A percentile compares a stretch with the other conserved stretches of the same genome.
Conservation (phyloP, 2,888 invertebrate genomes). For the Scaptomyza caliginosa region DNA sequence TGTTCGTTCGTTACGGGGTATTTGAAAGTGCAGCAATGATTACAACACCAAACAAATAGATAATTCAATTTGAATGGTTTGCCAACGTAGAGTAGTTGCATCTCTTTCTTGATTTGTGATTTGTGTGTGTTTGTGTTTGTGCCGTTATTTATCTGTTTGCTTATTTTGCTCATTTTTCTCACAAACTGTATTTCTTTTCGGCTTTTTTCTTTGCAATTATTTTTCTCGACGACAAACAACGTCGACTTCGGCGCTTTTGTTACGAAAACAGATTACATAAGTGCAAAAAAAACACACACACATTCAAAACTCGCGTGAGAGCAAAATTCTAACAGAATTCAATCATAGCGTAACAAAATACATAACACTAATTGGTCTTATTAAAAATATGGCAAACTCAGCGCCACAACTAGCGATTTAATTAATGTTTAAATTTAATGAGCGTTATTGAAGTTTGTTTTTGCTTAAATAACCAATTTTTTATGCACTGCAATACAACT, state of each 20-base stretch:
- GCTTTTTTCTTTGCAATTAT: slow-evolving; percentile 34
- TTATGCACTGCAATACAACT: slow-evolving; percentile 14
- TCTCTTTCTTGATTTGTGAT: slow-evolving; percentile 30
- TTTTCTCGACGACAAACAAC: slow-evolving; percentile 25
- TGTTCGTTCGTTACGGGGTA: slow-evolving; percentile 14
- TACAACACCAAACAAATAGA: slow-evolving; percentile 28
- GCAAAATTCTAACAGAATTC: slow-evolving; percentile 28
- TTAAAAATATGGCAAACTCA: background rate
- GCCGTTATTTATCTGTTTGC: slow-evolving; percentile 57
- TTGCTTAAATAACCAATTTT: background rate
- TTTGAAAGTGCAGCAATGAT: slow-evolving; percentile 57
- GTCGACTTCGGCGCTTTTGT: slow-evolving; percentile 62
- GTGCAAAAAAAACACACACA: slow-evolving; percentile 42
- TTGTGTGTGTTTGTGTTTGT: slow-evolving; percentile 28
- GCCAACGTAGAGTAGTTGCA: slow-evolving; percentile 28
- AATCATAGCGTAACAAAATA: slow-evolving; percentile 25
- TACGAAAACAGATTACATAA: slow-evolving; percentile 79
- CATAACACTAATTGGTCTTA: slow-evolving; percentile 28
- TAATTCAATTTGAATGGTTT: slow-evolving; percentile 37
- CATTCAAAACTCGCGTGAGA: slow-evolving; percentile 45
- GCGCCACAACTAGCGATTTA: background rate
- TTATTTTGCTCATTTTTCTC: slow-evolving; percentile 53
- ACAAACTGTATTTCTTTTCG: slow-evolving; percentile 46
- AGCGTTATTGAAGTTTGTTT: background rate
- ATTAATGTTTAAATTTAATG: background rate